phyloP scores from a whole-genome alignment of 2,797 vertebrate species.

The Myotis myotis region DNA sequence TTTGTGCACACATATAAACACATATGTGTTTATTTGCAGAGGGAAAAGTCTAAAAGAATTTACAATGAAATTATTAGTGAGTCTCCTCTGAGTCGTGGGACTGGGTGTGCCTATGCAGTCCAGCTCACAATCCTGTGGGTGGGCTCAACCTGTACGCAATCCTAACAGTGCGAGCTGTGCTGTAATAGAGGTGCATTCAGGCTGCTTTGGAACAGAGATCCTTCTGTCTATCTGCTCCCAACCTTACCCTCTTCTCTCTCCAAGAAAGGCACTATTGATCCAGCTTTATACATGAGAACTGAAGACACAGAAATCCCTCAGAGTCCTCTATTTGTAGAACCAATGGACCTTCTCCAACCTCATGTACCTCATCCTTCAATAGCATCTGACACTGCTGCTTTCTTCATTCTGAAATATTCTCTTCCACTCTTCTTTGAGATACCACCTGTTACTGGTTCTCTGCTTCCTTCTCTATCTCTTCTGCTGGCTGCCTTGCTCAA shows the following conservation, averaged over 20 bases:
- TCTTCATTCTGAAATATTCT: neutral
- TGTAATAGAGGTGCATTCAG: too few species aligned
- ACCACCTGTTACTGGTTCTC: neutral
- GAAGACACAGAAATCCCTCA: neutral
- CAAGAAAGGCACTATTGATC: neutral
- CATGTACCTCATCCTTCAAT: neutral
- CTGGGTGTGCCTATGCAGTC: neutral
- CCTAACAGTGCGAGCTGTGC: neutral
- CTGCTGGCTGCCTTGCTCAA: neutral
- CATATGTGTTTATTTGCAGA: constrained; percentile 48
- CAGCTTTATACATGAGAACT: neutral
- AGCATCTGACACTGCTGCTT: neutral
- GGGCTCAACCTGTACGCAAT: neutral
- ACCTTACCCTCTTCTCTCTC: neutral
- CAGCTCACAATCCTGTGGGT: neutral
- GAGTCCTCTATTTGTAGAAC: neutral
- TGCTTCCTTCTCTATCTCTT: neutral
- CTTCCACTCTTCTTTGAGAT: neutral
- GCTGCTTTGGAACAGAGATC: neutral
- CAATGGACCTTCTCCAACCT: neutral
- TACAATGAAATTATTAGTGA: constrained; percentile 17
- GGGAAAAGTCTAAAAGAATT: constrained; percentile 31
- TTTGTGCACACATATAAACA: constrained; percentile 32
- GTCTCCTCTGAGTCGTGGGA: neutral
- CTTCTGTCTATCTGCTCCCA: neutral